A percentile compares a stretch with the other conserved stretches of the same genome.
Conservation (phyloP, 2,113 vertebrate genomes). For the Cryptomyrus ogoouensis region DNA sequence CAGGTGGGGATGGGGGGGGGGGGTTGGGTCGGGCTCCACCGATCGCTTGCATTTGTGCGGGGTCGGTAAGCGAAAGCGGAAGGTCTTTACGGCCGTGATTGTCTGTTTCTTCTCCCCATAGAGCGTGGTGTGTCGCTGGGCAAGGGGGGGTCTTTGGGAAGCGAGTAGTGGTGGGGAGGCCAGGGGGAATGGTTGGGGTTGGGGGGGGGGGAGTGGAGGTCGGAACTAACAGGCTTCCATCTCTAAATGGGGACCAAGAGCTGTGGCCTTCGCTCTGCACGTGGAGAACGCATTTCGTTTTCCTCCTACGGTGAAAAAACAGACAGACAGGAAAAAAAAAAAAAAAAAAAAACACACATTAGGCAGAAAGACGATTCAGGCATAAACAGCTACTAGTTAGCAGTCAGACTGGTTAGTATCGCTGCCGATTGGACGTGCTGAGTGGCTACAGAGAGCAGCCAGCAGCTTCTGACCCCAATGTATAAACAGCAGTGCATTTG, state of each 20-base stretch:
- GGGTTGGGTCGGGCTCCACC: not conserved
- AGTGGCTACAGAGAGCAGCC: not conserved
- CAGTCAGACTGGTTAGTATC: not conserved
- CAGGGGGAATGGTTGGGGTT: too few species aligned
- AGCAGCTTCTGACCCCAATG: not conserved
- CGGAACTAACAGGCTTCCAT: constrained; percentile 95
- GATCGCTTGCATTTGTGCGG: constrained; percentile 16
- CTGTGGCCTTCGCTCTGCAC: constrained; percentile 91
- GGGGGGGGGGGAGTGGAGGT: constrained; percentile 31
- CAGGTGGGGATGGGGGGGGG: too few species aligned
- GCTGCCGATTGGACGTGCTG: not conserved
- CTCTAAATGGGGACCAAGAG: constrained; percentile 90
- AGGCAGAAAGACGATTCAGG: not conserved
- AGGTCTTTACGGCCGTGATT: constrained; percentile 64
- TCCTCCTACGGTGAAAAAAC: constrained; percentile 67
- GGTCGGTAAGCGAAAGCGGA: constrained; percentile 48
- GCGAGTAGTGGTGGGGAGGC: constrained; percentile 42
- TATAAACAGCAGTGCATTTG: not conserved
- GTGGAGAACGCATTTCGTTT: constrained; percentile 87
- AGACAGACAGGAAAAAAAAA: not conserved
- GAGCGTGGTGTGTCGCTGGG: constrained; percentile 46
- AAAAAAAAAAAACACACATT: not conserved
- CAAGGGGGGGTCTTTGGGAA: constrained; percentile 37
- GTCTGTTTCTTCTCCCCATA: constrained; percentile 67
- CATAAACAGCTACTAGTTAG: not conserved